Percentiles rank a stretch among this genome's conserved stretches.
Conservation (phyloP, 1,140 invertebrate genomes). For the Drosophila athabasca region DNA sequence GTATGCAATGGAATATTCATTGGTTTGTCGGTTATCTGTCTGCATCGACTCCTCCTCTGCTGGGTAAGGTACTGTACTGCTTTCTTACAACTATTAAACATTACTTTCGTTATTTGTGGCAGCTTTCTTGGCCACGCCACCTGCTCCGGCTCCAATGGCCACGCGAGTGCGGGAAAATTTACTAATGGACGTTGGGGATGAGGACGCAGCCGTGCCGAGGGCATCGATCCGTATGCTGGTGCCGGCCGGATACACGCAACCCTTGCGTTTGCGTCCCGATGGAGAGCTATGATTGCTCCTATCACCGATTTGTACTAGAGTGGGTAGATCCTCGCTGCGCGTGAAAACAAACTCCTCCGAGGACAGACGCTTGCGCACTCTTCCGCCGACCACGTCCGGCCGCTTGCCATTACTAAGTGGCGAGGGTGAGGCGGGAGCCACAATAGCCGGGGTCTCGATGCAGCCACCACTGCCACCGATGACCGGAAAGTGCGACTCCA, state of each 20-base stretch:
- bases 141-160: conserved; percentile 27
- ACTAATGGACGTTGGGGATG: conserved; percentile 70
- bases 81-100: conserved; percentile 74
- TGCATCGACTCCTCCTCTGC: conserved; percentile 19
- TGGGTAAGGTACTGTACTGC: conserved; percentile 72
- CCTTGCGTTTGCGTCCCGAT: conserved; percentile 56
- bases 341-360: conserved; percentile 79
- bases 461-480: conserved; percentile 17
- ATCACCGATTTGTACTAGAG: conserved; percentile 74
- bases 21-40: conserved; percentile 14
- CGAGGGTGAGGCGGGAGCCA: conserved; percentile 66
- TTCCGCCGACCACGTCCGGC: conserved; percentile 66
- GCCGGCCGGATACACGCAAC: conserved; percentile 69
- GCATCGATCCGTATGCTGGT: conserved; percentile 63
- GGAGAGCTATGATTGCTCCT: conserved; percentile 42
- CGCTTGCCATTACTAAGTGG: conserved; percentile 53
- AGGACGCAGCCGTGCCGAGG: conserved; percentile 7
- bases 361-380: conserved; percentile 73
- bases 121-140: conserved; percentile 17
- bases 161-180: conserved; percentile 69
- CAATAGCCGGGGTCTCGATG: conserved; percentile 51
- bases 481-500: conserved; percentile 82
- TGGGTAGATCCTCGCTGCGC: conserved; percentile 69
- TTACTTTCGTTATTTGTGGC: conserved; percentile 73
- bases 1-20: conserved; percentile 8